Evolutionary conservation across 2,113 vertebrate genomes (phyloP).

Genomic region (Nyctereutes procyonoides): DNA sequence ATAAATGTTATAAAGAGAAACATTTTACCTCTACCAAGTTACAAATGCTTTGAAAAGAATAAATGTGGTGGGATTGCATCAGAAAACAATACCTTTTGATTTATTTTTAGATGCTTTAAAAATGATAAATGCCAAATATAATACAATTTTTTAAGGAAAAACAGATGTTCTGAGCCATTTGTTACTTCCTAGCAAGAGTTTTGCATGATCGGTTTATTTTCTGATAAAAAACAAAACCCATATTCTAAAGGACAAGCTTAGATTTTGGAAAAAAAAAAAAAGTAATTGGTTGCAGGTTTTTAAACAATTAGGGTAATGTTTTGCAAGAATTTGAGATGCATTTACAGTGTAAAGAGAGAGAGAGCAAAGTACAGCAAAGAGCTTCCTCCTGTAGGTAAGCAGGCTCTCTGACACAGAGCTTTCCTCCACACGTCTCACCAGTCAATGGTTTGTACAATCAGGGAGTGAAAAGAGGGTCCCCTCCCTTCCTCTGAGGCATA

Average conservation of each 20-base stretch:
- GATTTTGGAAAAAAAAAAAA: slow-evolving; percentile 31
- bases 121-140: not conserved
- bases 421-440: not conserved
- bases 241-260: not conserved
- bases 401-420: not conserved
- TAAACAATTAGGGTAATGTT: not conserved
- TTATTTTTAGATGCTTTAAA: slow-evolving; percentile 36
- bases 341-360: not conserved
- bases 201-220: slow-evolving; percentile 17
- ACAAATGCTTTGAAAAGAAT: not conserved
- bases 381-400: not conserved
- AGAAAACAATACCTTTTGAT: not conserved
- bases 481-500: slow-evolving; percentile 31
- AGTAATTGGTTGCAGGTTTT: not conserved
- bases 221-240: not conserved
- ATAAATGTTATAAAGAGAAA: not conserved
- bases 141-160: not conserved
- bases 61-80: not conserved
- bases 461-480: not conserved
- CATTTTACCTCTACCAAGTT: not conserved
- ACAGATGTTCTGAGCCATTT: not conserved
- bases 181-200: not conserved
- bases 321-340: not conserved
- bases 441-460: not conserved
- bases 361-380: not conserved